These are phyloP conservation scores for Malacoraja senta DNA, from an alignment of 2,797 vertebrate genomes.

Conservation along the genomic window DNA sequence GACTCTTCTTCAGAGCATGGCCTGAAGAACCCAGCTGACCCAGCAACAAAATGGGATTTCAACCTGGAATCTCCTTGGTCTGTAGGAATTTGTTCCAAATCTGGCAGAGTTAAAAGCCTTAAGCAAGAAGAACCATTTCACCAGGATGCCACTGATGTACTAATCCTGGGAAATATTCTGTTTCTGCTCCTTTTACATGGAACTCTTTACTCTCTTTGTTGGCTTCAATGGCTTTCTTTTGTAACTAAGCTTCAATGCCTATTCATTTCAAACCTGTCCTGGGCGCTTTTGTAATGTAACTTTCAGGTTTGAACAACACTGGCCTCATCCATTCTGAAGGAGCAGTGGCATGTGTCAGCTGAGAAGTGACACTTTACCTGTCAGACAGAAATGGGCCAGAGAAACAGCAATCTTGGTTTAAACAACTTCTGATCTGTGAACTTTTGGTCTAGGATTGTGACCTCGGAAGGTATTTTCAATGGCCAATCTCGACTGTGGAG, in stretches of 20 bases:
- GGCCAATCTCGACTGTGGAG: not conserved
- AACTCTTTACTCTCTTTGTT: not conserved
- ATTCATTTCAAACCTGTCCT: not conserved
- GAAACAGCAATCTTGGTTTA: conserved; percentile 27
- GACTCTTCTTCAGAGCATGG: too few relatives aligned
- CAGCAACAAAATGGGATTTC: not conserved
- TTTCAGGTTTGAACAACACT: not conserved
- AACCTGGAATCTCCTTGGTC: not conserved
- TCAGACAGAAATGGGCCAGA: not conserved
- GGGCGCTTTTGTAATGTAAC: not conserved
- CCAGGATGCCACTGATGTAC: not conserved
- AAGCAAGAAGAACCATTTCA: not conserved
- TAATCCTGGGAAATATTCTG: not conserved
- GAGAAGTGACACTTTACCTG: not conserved
- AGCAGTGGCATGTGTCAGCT: conserved; percentile 5
- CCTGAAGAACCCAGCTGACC: not conserved
- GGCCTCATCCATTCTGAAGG: not conserved
- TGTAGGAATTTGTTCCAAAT: not conserved
- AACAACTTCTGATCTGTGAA: not conserved
- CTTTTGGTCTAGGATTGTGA: not conserved
- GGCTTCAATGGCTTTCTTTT: not conserved
- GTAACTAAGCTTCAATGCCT: not conserved
- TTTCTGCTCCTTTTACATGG: not conserved
- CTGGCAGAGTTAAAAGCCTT: not conserved
- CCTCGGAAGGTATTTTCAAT: not conserved